These are phyloP conservation scores for Pseudochirops cupreus DNA, from an alignment of 2,797 vertebrate genomes.

Conservation along the genomic window DNA sequence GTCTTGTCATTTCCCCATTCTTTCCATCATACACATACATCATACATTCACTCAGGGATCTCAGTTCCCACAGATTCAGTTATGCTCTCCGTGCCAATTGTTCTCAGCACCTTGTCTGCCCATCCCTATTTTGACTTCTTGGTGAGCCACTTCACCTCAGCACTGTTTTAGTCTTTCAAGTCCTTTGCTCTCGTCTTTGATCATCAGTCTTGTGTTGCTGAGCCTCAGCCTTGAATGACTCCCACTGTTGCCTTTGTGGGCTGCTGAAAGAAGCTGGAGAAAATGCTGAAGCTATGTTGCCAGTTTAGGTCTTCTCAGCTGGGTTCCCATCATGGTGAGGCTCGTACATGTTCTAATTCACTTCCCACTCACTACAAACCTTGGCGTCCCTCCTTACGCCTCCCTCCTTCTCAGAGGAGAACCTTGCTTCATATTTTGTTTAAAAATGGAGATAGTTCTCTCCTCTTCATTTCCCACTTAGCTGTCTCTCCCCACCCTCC, in stretches of 20 bases:
- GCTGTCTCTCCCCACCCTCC: background rate
- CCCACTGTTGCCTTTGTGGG: background rate
- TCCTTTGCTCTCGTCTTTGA: background rate
- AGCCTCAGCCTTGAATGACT: background rate
- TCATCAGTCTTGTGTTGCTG: background rate
- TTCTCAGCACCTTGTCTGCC: background rate
- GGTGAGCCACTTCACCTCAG: background rate
- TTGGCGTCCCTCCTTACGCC: background rate
- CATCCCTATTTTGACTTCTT: background rate
- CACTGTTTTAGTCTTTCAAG: background rate
- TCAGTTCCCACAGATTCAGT: background rate
- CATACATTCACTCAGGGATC: background rate
- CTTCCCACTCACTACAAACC: background rate
- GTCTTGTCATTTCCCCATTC: background rate
- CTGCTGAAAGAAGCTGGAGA: background rate
- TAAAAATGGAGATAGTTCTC: background rate
- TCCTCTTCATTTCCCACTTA: background rate
- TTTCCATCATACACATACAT: background rate
- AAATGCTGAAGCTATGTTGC: background rate
- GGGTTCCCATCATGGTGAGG: background rate
- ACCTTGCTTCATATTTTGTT: background rate
- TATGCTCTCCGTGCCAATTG: accelerated
- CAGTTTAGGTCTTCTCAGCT: background rate
- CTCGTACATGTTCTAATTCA: background rate
- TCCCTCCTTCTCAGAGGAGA: background rate